phyloP scores from a whole-genome alignment of 2,888 invertebrate species.

The Stratiomys singularior region DNA sequence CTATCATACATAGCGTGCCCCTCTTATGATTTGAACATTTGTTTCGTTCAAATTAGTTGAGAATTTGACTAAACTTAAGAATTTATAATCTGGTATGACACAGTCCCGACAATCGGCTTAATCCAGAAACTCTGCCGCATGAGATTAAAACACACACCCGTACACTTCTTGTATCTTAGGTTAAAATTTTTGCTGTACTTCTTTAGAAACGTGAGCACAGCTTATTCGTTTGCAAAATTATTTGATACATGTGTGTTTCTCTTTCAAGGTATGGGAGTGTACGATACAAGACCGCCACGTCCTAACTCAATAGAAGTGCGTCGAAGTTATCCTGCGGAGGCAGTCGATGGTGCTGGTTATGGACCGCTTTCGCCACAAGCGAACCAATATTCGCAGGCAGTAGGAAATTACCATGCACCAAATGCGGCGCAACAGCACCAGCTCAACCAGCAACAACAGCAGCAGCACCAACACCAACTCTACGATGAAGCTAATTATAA shows the following conservation, averaged over 20 bases:
- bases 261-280: slow-evolving; percentile 68
- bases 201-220: slow-evolving; percentile 13
- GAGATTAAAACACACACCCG: neutral
- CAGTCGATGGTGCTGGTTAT: slow-evolving; percentile 63
- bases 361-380: slow-evolving; percentile 61
- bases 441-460: slow-evolving; percentile 51
- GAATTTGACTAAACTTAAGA: neutral
- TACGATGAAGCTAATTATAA: slow-evolving; percentile 63
- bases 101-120: slow-evolving; percentile 25
- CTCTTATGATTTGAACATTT: slow-evolving; percentile 26
- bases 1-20: neutral
- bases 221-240: neutral
- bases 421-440: slow-evolving; percentile 53
- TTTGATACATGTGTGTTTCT: slow-evolving; percentile 38
- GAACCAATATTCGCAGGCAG: slow-evolving; percentile 49
- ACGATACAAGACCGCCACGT: slow-evolving; percentile 76
- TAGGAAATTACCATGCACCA: slow-evolving; percentile 48
- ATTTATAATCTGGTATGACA: neutral
- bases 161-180: slow-evolving; percentile 26
- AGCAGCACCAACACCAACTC: slow-evolving; percentile 57
- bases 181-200: slow-evolving; percentile 14
- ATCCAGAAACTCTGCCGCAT: slow-evolving; percentile 15
- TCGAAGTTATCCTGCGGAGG: slow-evolving; percentile 63
- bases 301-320: slow-evolving; percentile 88
- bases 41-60: slow-evolving; percentile 9